phyloP scores from a whole-genome alignment of 1,140 invertebrate species.

The Sinonovacula constricta region DNA sequence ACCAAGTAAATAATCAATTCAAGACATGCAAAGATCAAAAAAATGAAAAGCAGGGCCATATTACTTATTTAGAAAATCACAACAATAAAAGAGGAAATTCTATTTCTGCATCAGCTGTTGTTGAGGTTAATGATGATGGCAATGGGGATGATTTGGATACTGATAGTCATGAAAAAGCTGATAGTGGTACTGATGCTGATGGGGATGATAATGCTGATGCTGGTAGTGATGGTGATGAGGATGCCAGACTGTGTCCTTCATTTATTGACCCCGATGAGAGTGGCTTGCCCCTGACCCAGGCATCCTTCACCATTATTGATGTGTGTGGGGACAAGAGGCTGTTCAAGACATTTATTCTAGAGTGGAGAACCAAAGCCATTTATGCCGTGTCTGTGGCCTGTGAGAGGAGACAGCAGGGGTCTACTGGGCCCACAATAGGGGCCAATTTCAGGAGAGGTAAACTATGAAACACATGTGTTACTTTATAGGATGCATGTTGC shows the following conservation, averaged over 20 bases:
- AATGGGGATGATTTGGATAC: too few species aligned
- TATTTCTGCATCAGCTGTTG: too few species aligned
- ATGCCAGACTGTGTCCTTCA: slow-evolving; percentile 32
- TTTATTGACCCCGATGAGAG: slow-evolving; percentile 54
- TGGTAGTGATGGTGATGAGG: too few species aligned
- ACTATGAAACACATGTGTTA: too few species aligned
- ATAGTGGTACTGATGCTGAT: slow-evolving; percentile 1
- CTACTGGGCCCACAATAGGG: slow-evolving; percentile 60
- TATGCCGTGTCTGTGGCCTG: slow-evolving; percentile 77
- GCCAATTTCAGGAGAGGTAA: slow-evolving; percentile 60
- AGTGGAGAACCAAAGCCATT: slow-evolving; percentile 71
- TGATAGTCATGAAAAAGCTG: neutral
- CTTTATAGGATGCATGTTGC: too few species aligned
- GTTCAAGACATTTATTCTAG: slow-evolving; percentile 77
- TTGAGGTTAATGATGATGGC: too few species aligned
- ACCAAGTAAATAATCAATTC: too few species aligned
- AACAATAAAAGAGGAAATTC: too few species aligned
- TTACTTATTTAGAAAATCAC: too few species aligned
- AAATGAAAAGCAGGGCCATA: too few species aligned
- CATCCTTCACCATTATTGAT: slow-evolving; percentile 77
- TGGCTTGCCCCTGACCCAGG: slow-evolving; percentile 60
- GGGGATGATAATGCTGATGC: slow-evolving; percentile 27
- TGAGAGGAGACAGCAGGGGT: slow-evolving; percentile 61
- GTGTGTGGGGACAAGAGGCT: slow-evolving; percentile 73
- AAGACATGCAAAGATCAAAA: too few species aligned